A percentile compares a stretch with the other conserved stretches of the same genome.
These are phyloP conservation scores for Pegoplata infirma DNA, from an alignment of 2,888 invertebrate genomes.

Conservation along the genomic window DNA sequence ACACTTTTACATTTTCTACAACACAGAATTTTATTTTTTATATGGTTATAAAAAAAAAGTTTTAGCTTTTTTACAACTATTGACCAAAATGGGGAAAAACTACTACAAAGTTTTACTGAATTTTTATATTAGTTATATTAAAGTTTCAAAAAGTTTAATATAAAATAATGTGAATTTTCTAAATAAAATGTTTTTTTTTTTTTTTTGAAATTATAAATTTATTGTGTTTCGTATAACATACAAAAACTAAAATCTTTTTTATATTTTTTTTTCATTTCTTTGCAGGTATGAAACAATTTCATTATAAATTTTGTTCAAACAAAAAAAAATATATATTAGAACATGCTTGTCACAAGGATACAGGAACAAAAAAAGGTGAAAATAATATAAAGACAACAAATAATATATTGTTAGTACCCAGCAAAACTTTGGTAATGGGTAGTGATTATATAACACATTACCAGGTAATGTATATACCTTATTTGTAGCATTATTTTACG, in stretches of 20 bases:
- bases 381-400: not conserved
- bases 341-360: not conserved
- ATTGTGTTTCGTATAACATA: not conserved
- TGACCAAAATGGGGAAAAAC: no score
- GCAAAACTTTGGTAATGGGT: no score
- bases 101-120: no score
- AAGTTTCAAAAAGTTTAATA: not conserved
- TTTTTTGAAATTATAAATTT: no score
- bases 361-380: not conserved
- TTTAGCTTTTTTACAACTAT: not conserved
- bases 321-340: not conserved
- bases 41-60: no score
- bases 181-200: not conserved
- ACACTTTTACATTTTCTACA: no score
- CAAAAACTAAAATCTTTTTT: no score
- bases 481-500: no score
- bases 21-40: no score
- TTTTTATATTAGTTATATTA: not conserved
- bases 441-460: no score
- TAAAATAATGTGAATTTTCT: not conserved
- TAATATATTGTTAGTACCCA: not conserved
- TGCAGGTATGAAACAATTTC: constrained; percentile 40
- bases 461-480: no score
- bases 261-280: constrained; percentile 33
- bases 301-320: constrained; percentile 20